Evolutionary conservation across 2,797 vertebrate genomes (phyloP).

Genomic region (Melanotaenia maccullochi): DNA sequence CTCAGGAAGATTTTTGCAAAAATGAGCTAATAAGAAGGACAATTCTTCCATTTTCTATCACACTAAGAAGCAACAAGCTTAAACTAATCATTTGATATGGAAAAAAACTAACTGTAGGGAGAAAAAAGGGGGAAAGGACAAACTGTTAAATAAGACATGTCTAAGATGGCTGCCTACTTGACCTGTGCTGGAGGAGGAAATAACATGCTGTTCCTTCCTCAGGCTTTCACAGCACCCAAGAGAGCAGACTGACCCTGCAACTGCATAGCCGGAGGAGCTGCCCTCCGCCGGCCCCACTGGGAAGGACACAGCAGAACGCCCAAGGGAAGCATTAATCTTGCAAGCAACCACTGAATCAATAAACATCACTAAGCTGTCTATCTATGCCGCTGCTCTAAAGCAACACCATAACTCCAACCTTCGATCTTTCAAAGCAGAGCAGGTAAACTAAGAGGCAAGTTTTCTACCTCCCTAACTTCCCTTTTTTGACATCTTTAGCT

Average conservation of each 20-base stretch:
- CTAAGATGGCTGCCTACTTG: constrained; percentile 76
- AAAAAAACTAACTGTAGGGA: constrained; percentile 1
- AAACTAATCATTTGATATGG: constrained; percentile 6
- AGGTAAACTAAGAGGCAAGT: constrained; percentile 17
- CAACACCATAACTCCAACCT: constrained; percentile 14
- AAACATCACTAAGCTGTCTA: constrained; percentile 51
- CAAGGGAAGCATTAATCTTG: constrained; percentile 48
- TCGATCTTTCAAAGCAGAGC: constrained; percentile 2
- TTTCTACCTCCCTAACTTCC: constrained; percentile 15
- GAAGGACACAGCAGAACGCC: constrained; percentile 59
- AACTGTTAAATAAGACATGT: constrained; percentile 46
- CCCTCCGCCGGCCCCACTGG: constrained; percentile 49
- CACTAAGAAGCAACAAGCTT: background rate
- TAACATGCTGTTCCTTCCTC: constrained; percentile 66
- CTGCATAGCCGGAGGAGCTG: constrained; percentile 51
- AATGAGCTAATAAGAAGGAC: constrained; percentile 42
- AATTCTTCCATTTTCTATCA: constrained; percentile 3
- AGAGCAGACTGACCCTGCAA: constrained; percentile 68
- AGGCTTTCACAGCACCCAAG: constrained; percentile 61
- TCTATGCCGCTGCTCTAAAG: constrained; percentile 26
- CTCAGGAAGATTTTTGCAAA: constrained; percentile 40
- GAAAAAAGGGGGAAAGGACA: constrained; percentile 18
- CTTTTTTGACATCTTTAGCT: constrained; percentile 13
- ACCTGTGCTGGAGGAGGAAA: constrained; percentile 69
- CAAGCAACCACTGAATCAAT: constrained; percentile 63